Percentiles rank a stretch among this genome's conserved stretches.
Evolutionary conservation across 2,797 vertebrate species (phyloP).

Genomic region (Trachops cirrhosus): DNA sequence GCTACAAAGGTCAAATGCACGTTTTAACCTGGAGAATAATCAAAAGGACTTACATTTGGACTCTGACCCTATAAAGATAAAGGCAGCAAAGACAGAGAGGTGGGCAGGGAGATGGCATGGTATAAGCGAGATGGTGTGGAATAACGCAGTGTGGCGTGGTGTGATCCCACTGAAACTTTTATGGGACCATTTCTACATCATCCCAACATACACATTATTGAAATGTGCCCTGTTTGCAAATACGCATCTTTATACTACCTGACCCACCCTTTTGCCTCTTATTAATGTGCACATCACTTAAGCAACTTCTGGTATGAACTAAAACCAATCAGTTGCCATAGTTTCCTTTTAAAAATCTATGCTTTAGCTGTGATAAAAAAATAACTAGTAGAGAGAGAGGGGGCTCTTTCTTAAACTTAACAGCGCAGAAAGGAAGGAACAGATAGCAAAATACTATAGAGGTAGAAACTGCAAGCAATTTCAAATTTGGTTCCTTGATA

Average conservation of each 20-base stretch:
- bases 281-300: background rate
- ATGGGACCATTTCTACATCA: background rate
- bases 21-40: background rate
- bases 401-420: background rate
- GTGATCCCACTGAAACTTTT: background rate
- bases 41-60: background rate
- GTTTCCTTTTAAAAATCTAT: constrained; percentile 24
- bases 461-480: background rate
- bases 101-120: background rate
- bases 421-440: background rate
- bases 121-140: background rate
- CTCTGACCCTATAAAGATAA: background rate
- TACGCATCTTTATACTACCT: background rate
- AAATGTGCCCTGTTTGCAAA: background rate
- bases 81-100: background rate
- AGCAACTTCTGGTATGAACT: background rate
- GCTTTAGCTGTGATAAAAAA: background rate
- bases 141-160: rapidly evolving
- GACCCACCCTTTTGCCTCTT: background rate
- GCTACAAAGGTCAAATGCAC: background rate
- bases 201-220: background rate
- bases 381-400: background rate
- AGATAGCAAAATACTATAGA: background rate
- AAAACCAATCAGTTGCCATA: background rate
- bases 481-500: background rate